Conservation (phyloP, 1,140 invertebrate species). For the Eurosta solidaginis region DNA sequence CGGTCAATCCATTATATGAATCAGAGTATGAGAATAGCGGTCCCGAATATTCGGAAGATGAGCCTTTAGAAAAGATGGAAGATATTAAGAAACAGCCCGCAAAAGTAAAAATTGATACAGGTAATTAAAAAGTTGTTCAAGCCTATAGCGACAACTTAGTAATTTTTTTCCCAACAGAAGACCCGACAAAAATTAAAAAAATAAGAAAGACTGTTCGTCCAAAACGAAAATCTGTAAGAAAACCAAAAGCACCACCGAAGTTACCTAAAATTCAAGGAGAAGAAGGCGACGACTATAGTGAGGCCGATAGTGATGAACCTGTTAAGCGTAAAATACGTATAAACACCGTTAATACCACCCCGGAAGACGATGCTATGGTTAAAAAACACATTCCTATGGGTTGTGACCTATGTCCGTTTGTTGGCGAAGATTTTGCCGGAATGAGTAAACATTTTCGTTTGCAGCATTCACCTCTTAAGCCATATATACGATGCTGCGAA, state of each 20-base stretch:
- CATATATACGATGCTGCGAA: conserved; percentile 51
- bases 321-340: not conserved
- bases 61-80: not conserved
- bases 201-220: not conserved
- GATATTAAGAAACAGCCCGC: not conserved
- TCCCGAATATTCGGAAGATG: not conserved
- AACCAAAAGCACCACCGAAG: not conserved
- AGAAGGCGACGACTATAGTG: conserved; percentile 39
- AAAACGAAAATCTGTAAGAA: conserved; percentile 16
- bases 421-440: conserved; percentile 51
- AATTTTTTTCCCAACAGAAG: not conserved
- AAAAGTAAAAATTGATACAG: not conserved
- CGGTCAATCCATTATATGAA: not conserved
- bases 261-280: not conserved
- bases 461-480: conserved; percentile 43
- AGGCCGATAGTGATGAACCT: conserved; percentile 48
- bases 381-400: conserved; percentile 55
- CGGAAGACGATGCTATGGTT: conserved; percentile 45
- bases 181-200: not conserved
- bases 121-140: not conserved
- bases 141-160: not conserved
- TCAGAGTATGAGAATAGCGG: not conserved
- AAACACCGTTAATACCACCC: not conserved
- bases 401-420: conserved; percentile 52
- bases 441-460: conserved; percentile 51